Evolutionary conservation across 1,140 invertebrate species (phyloP).

Genomic region (Sipha flava): DNA sequence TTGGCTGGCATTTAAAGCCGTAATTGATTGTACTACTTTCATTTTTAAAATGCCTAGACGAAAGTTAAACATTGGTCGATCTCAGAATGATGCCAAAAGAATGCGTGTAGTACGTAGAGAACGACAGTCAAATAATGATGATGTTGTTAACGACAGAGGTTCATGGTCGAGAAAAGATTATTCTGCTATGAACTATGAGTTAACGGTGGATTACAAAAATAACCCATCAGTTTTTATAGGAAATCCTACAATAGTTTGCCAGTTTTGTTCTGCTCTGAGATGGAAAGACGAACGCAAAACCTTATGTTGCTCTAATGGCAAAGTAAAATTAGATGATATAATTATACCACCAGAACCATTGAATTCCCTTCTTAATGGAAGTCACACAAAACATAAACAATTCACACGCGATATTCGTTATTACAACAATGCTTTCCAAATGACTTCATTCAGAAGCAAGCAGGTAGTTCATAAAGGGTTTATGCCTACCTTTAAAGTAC

Average conservation of each 20-base stretch:
- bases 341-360: conserved; percentile 35
- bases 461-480: conserved; percentile 25
- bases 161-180: neutral
- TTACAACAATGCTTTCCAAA: no score
- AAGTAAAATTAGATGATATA: conserved; percentile 36
- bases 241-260: neutral
- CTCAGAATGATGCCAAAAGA: neutral
- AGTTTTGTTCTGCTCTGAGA: conserved; percentile 4
- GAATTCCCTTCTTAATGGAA: conserved; percentile 42
- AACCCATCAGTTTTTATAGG: neutral
- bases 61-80: neutral
- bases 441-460: conserved; percentile 40
- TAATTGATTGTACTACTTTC: no score
- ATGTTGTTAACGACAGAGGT: neutral
- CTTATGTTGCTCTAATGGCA: conserved; percentile 36
- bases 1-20: no score
- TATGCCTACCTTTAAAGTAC: neutral
- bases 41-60: neutral
- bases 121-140: neutral
- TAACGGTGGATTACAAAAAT: no score
- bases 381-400: neutral
- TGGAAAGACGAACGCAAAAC: conserved; percentile 33
- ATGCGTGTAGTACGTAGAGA: neutral
- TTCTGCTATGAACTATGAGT: neutral
- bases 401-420: no score